These are phyloP conservation scores for Drosophila aff. DNA, from an alignment of 1,140 invertebrate genomes.

Conservation along the genomic window DNA sequence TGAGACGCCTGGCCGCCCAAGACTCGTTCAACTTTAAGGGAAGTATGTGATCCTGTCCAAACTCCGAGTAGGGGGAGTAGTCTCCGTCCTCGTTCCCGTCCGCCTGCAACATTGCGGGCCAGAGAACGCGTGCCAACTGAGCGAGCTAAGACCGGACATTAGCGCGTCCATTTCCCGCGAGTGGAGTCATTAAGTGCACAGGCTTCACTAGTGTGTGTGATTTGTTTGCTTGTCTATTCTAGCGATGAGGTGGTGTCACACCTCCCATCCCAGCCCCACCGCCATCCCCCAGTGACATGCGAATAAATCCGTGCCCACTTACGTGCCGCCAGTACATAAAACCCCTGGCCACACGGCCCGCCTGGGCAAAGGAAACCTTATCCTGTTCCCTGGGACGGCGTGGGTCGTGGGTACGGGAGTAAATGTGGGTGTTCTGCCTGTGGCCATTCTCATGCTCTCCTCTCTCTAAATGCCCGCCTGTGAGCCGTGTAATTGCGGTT, in stretches of 20 bases:
- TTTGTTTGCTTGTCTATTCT: conserved; percentile 44
- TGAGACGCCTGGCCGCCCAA: conserved; percentile 86
- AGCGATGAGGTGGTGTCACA: conserved; percentile 53
- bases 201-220: conserved; percentile 23
- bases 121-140: conserved; percentile 68
- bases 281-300: conserved; percentile 24
- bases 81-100: conserved; percentile 38
- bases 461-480: neutral
- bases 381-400: conserved; percentile 17
- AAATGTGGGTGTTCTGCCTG: conserved; percentile 39
- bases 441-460: conserved; percentile 50
- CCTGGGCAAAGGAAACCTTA: conserved; percentile 65
- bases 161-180: conserved; percentile 66
- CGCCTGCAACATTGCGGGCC: conserved; percentile 61
- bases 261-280: neutral
- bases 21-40: conserved; percentile 86
- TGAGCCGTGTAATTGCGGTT: conserved; percentile 15
- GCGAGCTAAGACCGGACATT: conserved; percentile 59
- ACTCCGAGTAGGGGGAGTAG: conserved; percentile 17
- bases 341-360: conserved; percentile 68
- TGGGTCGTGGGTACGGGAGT: conserved; percentile 12
- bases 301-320: conserved; percentile 67
- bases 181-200: conserved; percentile 65
- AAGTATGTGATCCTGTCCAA: conserved; percentile 73
- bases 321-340: conserved; percentile 80